These are phyloP conservation scores for Sebastiscus albofasciatus DNA, from an alignment of 2,797 vertebrate genomes.

Conservation along the genomic window DNA sequence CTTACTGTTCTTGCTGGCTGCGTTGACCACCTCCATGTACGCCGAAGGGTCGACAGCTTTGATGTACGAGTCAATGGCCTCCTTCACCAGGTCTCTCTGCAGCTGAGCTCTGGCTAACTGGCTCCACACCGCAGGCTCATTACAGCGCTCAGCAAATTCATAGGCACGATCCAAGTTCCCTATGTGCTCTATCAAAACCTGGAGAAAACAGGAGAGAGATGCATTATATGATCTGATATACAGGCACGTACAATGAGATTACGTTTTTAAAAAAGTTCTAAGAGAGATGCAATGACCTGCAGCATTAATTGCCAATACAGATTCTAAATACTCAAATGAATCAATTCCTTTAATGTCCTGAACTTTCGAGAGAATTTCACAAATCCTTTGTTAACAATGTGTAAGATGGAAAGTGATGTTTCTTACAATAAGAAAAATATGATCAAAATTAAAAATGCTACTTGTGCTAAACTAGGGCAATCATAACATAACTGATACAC, in stretches of 20 bases:
- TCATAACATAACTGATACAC: background rate
- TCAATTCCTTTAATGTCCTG: background rate
- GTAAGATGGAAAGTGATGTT: too few species aligned
- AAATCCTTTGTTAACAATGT: background rate
- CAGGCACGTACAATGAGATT: background rate
- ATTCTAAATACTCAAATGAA: background rate
- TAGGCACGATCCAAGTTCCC: conserved; percentile 96
- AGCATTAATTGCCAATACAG: too few species aligned
- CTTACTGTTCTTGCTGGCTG: conserved; percentile 89
- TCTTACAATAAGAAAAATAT: background rate
- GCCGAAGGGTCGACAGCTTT: conserved; percentile 89
- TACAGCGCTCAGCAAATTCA: conserved; percentile 94
- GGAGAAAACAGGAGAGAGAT: background rate
- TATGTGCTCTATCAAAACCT: conserved; percentile 94
- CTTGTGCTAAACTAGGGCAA: background rate
- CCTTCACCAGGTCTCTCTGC: conserved; percentile 90
- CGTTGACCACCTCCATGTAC: conserved; percentile 91
- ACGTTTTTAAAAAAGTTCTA: background rate
- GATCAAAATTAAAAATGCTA: background rate
- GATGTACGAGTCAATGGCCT: conserved; percentile 92
- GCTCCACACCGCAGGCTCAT: conserved; percentile 91
- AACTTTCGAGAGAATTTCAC: background rate
- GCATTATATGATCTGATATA: background rate
- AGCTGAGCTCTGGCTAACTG: conserved; percentile 90
- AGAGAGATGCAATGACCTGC: background rate